Base-by-base conservation (phyloP, 2,888 invertebrate genomes). In the Stenurella melanura region DNA sequence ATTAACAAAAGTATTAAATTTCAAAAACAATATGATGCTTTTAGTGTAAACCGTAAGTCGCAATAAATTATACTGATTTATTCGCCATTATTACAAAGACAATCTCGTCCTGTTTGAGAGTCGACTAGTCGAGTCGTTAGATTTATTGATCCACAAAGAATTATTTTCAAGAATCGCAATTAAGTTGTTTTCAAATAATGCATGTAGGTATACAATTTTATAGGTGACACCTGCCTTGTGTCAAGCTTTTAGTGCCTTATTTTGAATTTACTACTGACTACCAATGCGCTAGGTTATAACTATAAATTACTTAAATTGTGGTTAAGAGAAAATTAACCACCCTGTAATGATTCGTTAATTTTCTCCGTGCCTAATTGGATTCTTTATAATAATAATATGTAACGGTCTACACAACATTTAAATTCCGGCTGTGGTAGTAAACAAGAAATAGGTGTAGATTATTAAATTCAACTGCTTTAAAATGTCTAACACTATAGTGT, bases 211-310 rank as follows among this genome's bases (percentile, higher is more conserved):
- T 83, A 78, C 75, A 78, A 77, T 80, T 84, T 85, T 84, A 83
- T 82, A 81, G 80, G 82, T 83, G 83, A 85, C 87, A 86, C 87
- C 87, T 87, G 87, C 85, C 83, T 82, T 79, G 78, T 82, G 85
- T 85, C 85, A 84, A 77, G 80, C 80, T 85, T 83, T 85, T 85
- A 81, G 58, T 83, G 78, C 81, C 79, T 82, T 82, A 82, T 81
- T 81, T 81, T 77, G 76, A 84, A 85, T 85, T 85, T 85, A 85
- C 83, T 81, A 79, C 84, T 78, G 79, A 77, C 80, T 77, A 79
- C 81, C 81, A 78, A 67, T 71, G 61, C 60, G 34, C 70, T 34
- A 56, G 68, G 60, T 61, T 75, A 73, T 73, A 79, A 80, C 78
- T 75, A 80, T 82, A 82, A 82, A 82, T 81, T 81, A 79, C 78